Percentiles rank a stretch among this genome's conserved stretches.
Evolutionary conservation across 2,113 vertebrate species (phyloP).

Genomic region (Lagenorhynchus albirostris): DNA sequence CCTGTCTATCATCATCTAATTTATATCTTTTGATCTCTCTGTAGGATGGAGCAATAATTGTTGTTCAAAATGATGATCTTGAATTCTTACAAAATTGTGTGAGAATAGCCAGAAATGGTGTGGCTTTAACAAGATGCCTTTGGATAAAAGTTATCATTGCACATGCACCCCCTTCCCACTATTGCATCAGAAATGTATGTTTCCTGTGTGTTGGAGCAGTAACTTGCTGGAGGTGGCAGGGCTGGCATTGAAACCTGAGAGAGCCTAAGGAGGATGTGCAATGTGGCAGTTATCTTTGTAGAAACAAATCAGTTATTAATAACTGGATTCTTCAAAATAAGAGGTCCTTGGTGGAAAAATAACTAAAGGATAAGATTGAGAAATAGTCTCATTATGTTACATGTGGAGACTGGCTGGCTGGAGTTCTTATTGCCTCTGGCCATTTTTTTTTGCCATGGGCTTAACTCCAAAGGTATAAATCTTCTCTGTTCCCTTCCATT

Average conservation of each 20-base stretch:
- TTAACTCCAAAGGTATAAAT: not conserved
- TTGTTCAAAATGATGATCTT: not conserved
- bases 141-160: not conserved
- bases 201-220: not conserved
- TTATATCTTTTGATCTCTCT: not conserved
- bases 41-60: not conserved
- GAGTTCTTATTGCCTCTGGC: not conserved
- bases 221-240: not conserved
- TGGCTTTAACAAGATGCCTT: not conserved
- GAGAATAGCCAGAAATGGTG: not conserved
- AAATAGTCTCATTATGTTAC: not conserved
- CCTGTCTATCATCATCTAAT: not conserved
- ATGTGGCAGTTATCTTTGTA: not conserved
- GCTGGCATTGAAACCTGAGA: not conserved
- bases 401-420: not conserved
- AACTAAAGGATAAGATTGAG: not conserved
- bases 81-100: not conserved
- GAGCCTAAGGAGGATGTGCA: not conserved
- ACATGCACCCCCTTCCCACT: not conserved
- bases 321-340: not conserved
- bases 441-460: not conserved
- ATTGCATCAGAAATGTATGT: not conserved
- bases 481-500: not conserved
- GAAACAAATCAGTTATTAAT: not conserved
- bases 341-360: not conserved